Evolutionary conservation across 2,888 invertebrate species (phyloP).

Genomic region (Ennomos fuscantarius): DNA sequence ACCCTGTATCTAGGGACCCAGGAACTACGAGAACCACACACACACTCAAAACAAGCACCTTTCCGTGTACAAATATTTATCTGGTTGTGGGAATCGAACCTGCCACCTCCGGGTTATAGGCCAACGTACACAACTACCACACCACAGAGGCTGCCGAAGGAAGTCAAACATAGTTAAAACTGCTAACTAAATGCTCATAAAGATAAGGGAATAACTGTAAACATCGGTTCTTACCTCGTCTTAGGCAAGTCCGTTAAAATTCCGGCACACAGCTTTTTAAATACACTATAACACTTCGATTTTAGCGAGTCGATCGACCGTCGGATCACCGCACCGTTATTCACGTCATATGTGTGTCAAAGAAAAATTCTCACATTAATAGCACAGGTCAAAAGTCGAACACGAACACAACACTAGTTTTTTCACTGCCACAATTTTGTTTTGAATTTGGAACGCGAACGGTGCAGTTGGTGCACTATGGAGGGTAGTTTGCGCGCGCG

Average conservation of each 20-base stretch:
- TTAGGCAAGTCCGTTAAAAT: slow-evolving; percentile 83
- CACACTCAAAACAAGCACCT: no score
- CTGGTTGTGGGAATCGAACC: no score
- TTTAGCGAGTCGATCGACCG: slow-evolving; percentile 79
- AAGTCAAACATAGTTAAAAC: background rate
- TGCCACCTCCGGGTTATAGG: no score
- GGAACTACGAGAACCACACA: no score
- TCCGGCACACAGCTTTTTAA: slow-evolving; percentile 76
- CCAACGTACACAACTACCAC: no score
- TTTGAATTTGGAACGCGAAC: slow-evolving; percentile 54
- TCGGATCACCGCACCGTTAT: slow-evolving; percentile 79
- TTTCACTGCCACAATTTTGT: slow-evolving; percentile 56
- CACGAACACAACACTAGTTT: slow-evolving; percentile 68
- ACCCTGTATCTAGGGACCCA: no score
- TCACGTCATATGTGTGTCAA: slow-evolving; percentile 83
- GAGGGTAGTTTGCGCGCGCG: slow-evolving; percentile 56
- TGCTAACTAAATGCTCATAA: slow-evolving; percentile 32
- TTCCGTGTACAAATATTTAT: no score
- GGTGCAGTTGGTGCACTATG: slow-evolving; percentile 55
- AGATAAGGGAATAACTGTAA: slow-evolving; percentile 71
- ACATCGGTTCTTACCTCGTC: slow-evolving; percentile 80
- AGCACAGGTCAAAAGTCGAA: slow-evolving; percentile 54
- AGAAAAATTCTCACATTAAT: slow-evolving; percentile 69
- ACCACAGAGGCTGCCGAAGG: no score
- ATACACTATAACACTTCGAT: slow-evolving; percentile 79